Evolutionary conservation across 1,140 invertebrate species (phyloP), one percentile per base, ranked within the genome.

Genomic region (Plutomurus gul): DNA sequence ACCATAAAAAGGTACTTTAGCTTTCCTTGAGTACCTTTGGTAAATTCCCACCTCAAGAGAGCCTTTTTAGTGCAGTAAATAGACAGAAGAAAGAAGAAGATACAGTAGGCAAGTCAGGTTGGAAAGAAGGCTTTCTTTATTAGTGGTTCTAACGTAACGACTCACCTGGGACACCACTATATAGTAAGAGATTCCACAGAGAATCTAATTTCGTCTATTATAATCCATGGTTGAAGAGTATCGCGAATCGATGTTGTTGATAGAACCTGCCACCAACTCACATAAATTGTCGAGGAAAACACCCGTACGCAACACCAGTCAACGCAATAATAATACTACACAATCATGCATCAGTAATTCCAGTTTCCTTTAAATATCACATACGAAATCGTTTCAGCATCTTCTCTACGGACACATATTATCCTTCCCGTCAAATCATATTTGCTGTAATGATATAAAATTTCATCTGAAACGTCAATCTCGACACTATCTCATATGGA

Each of bases 131-230:
- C 10, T 65, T 8, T 30, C 36, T 65, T 65, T 30, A 65, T 65
- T 65, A 65, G 25, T 33, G 16, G 56, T n/a, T n/a, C n/a, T n/a
- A n/a, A n/a, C 56, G 36, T 27, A 65, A 65, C 56, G 56, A 65
- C 56, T 30, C 56, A 18, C 56, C 16, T n/a, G 56, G 56, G 56
- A 65, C 13, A 33, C 56, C 25, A 65, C 25, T n/a, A 65, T 30
- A n/a, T 27, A 65, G 13, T 33, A 65, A 36, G 5, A 13, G 18
- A 65, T n/a, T 65, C 56, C 56, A 33, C 10, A 36, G 56, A 65
- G 56, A 65, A 27, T 65, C 36, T 65, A 33, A 65, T 65, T 65
- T 65, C 27, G 16, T 65, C 36, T 65, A 27, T 6, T 39, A 7
- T 39, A 22, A 51, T 20, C 18, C 20, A 7, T n/a, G 20, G 20